Evolutionary conservation across 2,797 vertebrate genomes (phyloP).

Genomic region (Propithecus deckenii): DNA sequence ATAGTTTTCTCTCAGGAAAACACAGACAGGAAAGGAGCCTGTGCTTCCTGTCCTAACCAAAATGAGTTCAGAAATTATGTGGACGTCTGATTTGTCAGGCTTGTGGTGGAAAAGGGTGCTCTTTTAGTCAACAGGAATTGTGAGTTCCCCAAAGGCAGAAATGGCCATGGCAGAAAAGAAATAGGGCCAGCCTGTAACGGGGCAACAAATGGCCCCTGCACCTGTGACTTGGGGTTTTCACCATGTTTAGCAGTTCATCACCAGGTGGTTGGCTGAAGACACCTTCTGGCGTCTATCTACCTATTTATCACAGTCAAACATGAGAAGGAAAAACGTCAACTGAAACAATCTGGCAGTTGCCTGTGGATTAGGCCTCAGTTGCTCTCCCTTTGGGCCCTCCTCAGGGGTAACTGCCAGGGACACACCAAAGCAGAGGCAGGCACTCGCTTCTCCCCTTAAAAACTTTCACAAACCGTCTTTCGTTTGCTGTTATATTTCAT

Average conservation of each 20-base stretch:
- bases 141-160: constrained; percentile 38
- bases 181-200: fast-evolving
- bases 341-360: background rate
- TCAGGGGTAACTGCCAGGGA: background rate
- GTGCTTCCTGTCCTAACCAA: constrained; percentile 68
- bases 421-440: background rate
- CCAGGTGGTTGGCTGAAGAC: background rate
- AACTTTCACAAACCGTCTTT: too few relatives aligned
- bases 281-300: background rate
- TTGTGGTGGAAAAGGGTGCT: background rate
- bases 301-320: background rate
- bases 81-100: constrained; percentile 51
- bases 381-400: background rate
- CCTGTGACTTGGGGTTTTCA: background rate
- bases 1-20: constrained; percentile 69
- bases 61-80: constrained; percentile 67
- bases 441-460: background rate
- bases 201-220: background rate
- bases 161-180: background rate
- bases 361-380: background rate
- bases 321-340: background rate
- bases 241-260: background rate
- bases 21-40: constrained; percentile 67
- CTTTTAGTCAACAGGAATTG: constrained; percentile 44
- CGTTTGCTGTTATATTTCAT: background rate